phyloP scores from a whole-genome alignment of 1,140 invertebrate genomes.

The Teleogryllus occipitalis region DNA sequence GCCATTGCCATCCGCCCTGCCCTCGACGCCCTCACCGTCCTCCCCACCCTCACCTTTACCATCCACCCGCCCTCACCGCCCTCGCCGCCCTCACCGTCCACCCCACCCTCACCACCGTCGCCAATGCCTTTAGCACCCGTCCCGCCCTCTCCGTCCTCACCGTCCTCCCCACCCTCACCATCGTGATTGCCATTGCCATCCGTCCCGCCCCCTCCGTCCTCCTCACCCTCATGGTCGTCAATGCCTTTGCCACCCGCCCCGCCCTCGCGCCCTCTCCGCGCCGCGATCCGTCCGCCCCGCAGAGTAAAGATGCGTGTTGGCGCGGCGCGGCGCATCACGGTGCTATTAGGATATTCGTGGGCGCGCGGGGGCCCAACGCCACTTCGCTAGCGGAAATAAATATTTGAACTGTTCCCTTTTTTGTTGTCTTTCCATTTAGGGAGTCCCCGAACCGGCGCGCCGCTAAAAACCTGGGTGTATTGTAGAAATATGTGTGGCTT shows the following conservation, averaged over 20 bases:
- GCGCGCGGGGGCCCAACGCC: neutral
- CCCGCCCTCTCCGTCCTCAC: neutral
- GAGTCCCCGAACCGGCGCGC: neutral
- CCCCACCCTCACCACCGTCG: neutral
- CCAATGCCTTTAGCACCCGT: neutral
- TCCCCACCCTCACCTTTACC: neutral
- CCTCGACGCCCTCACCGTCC: neutral
- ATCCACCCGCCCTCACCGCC: neutral
- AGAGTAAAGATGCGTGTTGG: too few species aligned
- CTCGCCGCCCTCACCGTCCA: neutral
- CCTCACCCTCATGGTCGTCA: too few species aligned
- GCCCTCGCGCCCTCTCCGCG: neutral
- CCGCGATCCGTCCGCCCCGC: too few species aligned
- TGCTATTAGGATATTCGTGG: neutral
- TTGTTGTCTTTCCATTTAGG: conserved; percentile 17
- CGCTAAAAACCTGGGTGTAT: conserved; percentile 2
- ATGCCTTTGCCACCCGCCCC: too few species aligned
- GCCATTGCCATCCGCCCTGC: neutral
- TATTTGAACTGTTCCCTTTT: conserved; percentile 11
- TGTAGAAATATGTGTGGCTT: neutral
- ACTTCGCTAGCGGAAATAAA: conserved; percentile 13
- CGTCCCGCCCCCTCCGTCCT: too few species aligned
- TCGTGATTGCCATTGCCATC: neutral
- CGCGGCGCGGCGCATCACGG: neutral
- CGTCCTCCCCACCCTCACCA: neutral